phyloP scores from a whole-genome alignment of 2,113 vertebrate genomes.

The Todiramphus saurophagus region DNA sequence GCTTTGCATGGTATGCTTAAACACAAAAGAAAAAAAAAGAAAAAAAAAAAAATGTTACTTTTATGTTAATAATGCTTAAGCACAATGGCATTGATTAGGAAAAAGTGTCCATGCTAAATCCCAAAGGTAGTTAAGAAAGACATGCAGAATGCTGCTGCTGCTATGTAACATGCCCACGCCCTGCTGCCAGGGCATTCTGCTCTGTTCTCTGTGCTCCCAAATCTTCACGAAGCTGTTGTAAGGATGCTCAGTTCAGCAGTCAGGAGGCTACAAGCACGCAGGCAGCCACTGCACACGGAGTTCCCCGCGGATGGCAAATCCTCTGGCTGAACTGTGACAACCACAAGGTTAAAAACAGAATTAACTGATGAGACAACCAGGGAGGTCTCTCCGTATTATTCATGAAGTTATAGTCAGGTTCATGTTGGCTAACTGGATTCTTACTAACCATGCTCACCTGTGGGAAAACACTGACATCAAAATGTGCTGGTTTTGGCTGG shows the following conservation, averaged over 20 bases:
- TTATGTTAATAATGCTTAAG: neutral
- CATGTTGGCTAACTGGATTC: neutral
- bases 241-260: neutral
- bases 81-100: neutral
- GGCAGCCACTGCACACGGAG: neutral
- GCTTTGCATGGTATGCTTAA: neutral
- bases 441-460: neutral
- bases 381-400: neutral
- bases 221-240: neutral
- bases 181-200: neutral
- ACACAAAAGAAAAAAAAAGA: neutral
- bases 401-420: neutral
- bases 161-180: neutral
- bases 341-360: neutral
- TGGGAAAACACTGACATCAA: neutral
- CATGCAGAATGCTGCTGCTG: neutral
- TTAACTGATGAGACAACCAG: neutral
- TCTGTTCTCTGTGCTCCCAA: neutral
- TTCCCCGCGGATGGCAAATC: neutral
- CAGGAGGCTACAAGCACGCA: neutral
- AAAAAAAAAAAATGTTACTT: neutral
- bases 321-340: neutral
- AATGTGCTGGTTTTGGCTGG: neutral
- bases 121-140: neutral
- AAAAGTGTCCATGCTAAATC: neutral